These are phyloP conservation scores for Cirrhinus mrigala DNA, from an alignment of 2,797 vertebrate species.

Conservation along the genomic window DNA sequence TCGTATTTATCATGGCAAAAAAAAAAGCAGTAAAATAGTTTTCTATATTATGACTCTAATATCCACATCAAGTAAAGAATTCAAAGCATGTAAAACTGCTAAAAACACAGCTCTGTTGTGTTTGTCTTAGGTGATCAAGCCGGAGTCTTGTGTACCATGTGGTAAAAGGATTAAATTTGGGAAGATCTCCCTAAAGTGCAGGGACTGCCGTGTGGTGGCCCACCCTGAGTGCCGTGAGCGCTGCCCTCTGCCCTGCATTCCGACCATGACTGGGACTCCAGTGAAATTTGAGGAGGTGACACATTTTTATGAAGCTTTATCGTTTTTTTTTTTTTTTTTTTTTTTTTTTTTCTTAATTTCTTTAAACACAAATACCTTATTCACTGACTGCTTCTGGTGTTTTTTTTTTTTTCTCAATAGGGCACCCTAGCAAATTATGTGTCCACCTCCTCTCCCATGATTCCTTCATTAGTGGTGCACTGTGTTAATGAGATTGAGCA, in stretches of 20 bases:
- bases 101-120: neutral
- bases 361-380: neutral
- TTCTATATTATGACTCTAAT: no score
- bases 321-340: neutral
- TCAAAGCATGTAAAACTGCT: neutral
- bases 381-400: neutral
- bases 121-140: slow-evolving; percentile 91
- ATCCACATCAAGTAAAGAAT: neutral
- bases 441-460: slow-evolving; percentile 89
- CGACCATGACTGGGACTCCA: slow-evolving; percentile 85
- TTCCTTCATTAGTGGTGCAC: slow-evolving; percentile 92
- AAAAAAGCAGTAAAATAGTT: no score
- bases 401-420: slow-evolving; percentile 68
- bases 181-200: slow-evolving; percentile 92
- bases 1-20: no score
- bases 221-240: slow-evolving; percentile 95
- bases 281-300: slow-evolving; percentile 88
- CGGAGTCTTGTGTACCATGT: slow-evolving; percentile 95
- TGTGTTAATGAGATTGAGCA: slow-evolving; percentile 97
- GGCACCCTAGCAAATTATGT: slow-evolving; percentile 91
- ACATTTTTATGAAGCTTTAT: neutral
- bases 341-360: neutral
- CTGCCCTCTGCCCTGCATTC: slow-evolving; percentile 94
- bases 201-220: slow-evolving; percentile 91
- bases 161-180: slow-evolving; percentile 98